These are phyloP conservation scores for Sebastes minor DNA, from an alignment of 2,797 vertebrate genomes.

Conservation along the genomic window DNA sequence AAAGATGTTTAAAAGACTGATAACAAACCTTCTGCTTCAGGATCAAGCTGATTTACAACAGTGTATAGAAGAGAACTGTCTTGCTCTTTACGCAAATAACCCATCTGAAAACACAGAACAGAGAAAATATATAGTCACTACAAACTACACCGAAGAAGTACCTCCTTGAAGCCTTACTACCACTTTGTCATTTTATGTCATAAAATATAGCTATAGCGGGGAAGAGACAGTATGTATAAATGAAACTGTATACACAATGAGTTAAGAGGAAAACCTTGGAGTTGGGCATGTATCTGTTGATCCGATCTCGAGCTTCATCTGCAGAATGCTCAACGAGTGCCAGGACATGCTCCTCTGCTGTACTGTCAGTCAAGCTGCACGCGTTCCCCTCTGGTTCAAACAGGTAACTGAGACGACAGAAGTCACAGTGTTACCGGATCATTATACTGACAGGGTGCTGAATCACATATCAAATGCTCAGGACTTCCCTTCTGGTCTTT, in stretches of 20 bases:
- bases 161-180: neutral
- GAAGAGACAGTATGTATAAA: neutral
- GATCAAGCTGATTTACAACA: conserved; percentile 93
- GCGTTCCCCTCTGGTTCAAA: conserved; percentile 97
- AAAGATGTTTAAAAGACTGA: neutral
- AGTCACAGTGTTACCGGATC: neutral
- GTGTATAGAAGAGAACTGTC: conserved; percentile 90
- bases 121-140: neutral
- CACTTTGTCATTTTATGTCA: neutral
- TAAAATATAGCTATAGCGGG: neutral
- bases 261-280: conserved; percentile 86
- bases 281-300: conserved; percentile 91
- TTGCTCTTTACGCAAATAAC: conserved; percentile 90
- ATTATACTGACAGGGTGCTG: neutral
- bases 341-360: conserved; percentile 96
- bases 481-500: neutral
- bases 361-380: conserved; percentile 97
- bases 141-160: neutral
- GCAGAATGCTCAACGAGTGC: conserved; percentile 97
- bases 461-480: neutral
- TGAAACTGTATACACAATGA: neutral
- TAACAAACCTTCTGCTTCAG: conserved; percentile 91
- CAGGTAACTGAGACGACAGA: conserved; percentile 83
- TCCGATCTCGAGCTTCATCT: conserved; percentile 96
- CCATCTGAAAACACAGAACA: conserved; percentile 86